Conservation (phyloP, 35 echinoderm and acorn worm genomes). For the Strongylocentrotus purpuratus region DNA sequence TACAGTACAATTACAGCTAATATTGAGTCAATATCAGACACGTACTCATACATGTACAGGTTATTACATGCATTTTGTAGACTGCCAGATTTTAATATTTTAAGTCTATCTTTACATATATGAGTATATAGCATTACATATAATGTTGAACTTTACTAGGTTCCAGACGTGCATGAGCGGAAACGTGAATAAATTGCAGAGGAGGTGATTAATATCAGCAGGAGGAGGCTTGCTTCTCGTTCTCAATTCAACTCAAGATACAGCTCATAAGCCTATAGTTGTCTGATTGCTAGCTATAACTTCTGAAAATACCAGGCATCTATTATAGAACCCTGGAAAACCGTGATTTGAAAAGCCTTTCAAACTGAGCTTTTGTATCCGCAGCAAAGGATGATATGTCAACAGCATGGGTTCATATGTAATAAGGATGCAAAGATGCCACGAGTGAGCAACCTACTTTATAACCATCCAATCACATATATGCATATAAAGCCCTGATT, state of each 20-base stretch:
- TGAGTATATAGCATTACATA: no score
- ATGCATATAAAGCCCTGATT: no score
- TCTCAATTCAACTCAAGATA: background rate
- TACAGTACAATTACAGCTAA: no score
- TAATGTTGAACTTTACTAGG: no score
- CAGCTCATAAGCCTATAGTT: no score
- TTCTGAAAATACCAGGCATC: background rate
- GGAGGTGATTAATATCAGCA: background rate
- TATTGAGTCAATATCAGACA: no score
- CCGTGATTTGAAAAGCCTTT: background rate
- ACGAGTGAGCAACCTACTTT: background rate
- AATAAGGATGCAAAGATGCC: background rate
- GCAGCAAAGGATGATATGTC: background rate
- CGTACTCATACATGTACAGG: no score
- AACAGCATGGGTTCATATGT: background rate
- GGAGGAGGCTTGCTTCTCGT: background rate
- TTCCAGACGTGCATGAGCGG: background rate
- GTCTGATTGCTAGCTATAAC: background rate
- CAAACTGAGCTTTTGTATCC: background rate
- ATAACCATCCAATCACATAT: background rate
- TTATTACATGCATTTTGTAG: no score
- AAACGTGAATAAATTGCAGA: background rate
- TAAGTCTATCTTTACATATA: no score
- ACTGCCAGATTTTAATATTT: no score
- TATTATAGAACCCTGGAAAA: background rate